Base-by-base conservation (phyloP, 2,797 vertebrate genomes). In the Neopelma chrysocephalum region DNA sequence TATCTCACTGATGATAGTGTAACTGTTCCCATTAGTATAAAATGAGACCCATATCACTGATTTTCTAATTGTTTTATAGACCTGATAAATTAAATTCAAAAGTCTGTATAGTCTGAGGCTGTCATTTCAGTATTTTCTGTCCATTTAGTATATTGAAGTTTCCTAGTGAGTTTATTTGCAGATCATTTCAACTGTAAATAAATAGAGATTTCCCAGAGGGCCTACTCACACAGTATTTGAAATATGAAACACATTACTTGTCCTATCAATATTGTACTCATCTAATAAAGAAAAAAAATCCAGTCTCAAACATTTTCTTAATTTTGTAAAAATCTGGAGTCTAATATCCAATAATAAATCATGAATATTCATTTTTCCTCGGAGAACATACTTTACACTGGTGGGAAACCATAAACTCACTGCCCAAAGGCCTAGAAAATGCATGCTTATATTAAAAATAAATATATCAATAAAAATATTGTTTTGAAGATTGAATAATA, bases 101-200 rank as follows among this genome's bases (percentile, higher is more conserved):
- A 62, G 57, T 38, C 23, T 57, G 7, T 45, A 21, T 32, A 60
- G 40, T 93, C 36, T 77, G 38, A 60, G 34, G 23, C 45, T 91
- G 50, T n/a, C 14, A 57, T 91, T 89, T 89, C 42, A 65, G 10
- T 80, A 10, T 87, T 89, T 22, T 75, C 18, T 82, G 53, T 89
- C 18, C 12, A 47, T 85, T 89, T 91, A 57, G 80, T 60, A 31
- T 68, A 78, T 32, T 47, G 32, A 77, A 70, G 4, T 82, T 90
- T 96, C 56, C 50, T 75, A 58, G 36, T 48, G 69, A 68, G 77
- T 92, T 95, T 93, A 75, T 93, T 94, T 91, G 76, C 50, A 95
- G 57, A 91, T 82, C 23, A 61, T 91, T 94, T 92, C 42, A 82
- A 73, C 71, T 71, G 82, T 92, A 95, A 96, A 92, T 82, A 89